These are phyloP conservation scores for Hymenochirus boettgeri DNA, from an alignment of 2,113 vertebrate genomes.

Conservation along the genomic window DNA sequence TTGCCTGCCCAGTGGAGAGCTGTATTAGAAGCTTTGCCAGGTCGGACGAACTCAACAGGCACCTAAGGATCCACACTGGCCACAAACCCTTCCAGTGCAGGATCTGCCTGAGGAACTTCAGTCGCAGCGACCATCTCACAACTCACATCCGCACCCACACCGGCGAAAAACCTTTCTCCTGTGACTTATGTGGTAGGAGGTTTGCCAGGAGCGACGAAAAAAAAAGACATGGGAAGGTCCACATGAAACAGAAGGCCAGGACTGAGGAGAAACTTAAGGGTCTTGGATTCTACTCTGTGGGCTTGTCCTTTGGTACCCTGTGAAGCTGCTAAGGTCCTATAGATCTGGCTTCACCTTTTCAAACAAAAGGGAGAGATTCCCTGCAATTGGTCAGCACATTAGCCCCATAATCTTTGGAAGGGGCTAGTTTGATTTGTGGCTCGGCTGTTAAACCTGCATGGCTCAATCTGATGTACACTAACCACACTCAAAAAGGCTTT, in stretches of 20 bases:
- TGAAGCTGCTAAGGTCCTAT: conserved; percentile 36
- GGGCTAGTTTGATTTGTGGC: conserved; percentile 9
- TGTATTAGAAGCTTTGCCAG: conserved; percentile 91
- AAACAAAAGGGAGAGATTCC: conserved; percentile 4
- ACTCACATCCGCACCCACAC: conserved; percentile 97
- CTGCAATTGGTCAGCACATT: background rate
- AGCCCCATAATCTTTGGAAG: conserved; percentile 2
- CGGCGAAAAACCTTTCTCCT: conserved; percentile 94
- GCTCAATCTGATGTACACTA: conserved; percentile 16
- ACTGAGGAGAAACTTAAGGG: conserved; percentile 88
- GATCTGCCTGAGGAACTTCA: conserved; percentile 94
- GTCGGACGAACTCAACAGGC: conserved; percentile 92
- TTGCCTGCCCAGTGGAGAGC: conserved; percentile 89
- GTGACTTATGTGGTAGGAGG: conserved; percentile 90
- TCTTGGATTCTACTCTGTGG: conserved; percentile 65
- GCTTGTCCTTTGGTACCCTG: conserved; percentile 64
- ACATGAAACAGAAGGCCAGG: conserved; percentile 92
- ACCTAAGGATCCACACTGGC: conserved; percentile 95
- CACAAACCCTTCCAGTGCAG: conserved; percentile 98
- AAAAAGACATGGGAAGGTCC: conserved; percentile 91
- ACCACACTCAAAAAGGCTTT: background rate
- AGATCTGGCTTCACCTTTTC: background rate
- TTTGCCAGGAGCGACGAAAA: conserved; percentile 91
- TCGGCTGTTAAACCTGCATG: conserved; percentile 29
- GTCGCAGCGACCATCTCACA: conserved; percentile 96